phyloP scores from a whole-genome alignment of 2,888 invertebrate genomes.

The Hydropsyche betteni region DNA sequence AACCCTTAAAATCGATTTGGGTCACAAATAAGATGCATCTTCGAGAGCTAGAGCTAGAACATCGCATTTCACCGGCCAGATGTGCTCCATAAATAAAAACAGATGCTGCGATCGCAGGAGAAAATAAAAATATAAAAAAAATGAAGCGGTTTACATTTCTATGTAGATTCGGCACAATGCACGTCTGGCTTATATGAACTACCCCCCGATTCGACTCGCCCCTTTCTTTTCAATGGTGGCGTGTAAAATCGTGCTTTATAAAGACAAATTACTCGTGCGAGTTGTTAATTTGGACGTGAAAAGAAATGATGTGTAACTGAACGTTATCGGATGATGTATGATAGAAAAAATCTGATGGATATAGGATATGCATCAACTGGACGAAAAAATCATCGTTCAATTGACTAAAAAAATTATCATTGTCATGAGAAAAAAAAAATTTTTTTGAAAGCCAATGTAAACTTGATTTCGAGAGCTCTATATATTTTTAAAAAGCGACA shows the following conservation, averaged over 20 bases:
- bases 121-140: background rate
- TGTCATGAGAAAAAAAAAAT: too few relatives aligned
- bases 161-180: conserved; percentile 3
- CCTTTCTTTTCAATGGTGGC: conserved; percentile 13
- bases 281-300: too few relatives aligned
- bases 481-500: too few relatives aligned
- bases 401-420: too few relatives aligned
- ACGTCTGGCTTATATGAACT: conserved; percentile 13
- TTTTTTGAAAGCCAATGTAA: too few relatives aligned
- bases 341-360: too few relatives aligned
- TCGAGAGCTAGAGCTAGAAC: background rate
- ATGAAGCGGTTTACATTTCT: background rate
- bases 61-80: conserved; percentile 20
- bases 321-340: too few relatives aligned
- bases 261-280: conserved; percentile 4
- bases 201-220: conserved; percentile 15
- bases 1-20: too few relatives aligned
- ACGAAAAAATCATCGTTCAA: too few relatives aligned
- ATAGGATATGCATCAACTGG: too few relatives aligned
- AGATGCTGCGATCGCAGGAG: background rate
- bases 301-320: too few relatives aligned
- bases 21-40: background rate
- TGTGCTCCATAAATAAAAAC: conserved; percentile 25
- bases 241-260: conserved; percentile 11
- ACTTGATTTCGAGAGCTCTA: too few relatives aligned